Base-by-base conservation (phyloP, 2,888 invertebrate species). In the Eupithecia inturbata region DNA sequence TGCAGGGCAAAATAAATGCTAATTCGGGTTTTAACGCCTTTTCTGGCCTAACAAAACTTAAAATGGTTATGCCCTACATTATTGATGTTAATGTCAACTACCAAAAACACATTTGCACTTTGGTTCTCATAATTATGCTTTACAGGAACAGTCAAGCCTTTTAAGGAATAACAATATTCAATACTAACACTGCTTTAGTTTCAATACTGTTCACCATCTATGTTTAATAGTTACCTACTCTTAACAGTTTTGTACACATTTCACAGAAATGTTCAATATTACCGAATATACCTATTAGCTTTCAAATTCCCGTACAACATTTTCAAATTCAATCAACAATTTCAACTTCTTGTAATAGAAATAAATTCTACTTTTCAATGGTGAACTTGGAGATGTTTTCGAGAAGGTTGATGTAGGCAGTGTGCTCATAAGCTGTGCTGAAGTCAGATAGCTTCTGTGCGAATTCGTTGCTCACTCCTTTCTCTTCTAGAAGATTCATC, bases 401-500 rank as follows among this genome's bases (percentile, higher is more conserved):
- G 70, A 99, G 95, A 41, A 99, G 95, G 74, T 96, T 96, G 87
- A 99, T 97, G 91, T 99, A 99, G 2, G 97, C 96, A 2, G 96
- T 95, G 89, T 99, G 99, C 91, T 99, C 99, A 87, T 99, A 99
- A 1, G 96, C 96, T 4, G 99, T 99, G 87, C 98, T 97, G 88
- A 98, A 96, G 77, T 97, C 97, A 0, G 98, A 96, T 28, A 99
- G 88, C 87, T 98, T 97, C 83, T 98, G 97, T 0, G 96, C 97
- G 91, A 99, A 99, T 78, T 98, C 98, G 85, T 98, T 98, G 85
- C 97, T 97, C 77, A 99, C 95, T 49, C 99, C 99, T 83, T 99
- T 98, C 89, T 99, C 99, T 90, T 99, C 99, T 74, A 99, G 95
- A 81, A 98, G 95, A 87, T 99, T 99, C 97, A 99, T 97, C 80